phyloP scores from a whole-genome alignment of 30 jellyfish, hydroid and myxozoan species.

The Catostylus mosaicus region DNA sequence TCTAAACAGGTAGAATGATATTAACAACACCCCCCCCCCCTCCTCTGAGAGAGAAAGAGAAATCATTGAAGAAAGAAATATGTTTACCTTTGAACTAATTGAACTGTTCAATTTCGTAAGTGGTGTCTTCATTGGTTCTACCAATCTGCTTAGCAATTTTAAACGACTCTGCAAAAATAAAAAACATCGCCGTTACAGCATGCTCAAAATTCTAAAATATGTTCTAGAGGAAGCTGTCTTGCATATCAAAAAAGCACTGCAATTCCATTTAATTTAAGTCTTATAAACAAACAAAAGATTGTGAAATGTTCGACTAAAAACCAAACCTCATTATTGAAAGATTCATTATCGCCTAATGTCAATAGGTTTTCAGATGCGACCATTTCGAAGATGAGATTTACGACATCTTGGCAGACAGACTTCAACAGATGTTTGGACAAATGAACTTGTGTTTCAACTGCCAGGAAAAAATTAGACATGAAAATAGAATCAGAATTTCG shows the following conservation, averaged over 20 bases:
- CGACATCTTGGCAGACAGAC: constrained; percentile 79
- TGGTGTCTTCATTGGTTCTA: constrained; percentile 69
- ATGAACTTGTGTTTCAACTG: constrained; percentile 63
- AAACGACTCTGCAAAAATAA: constrained; percentile 69
- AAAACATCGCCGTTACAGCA: background rate
- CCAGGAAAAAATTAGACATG: constrained; percentile 19
- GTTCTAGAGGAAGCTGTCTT: too few relatives aligned
- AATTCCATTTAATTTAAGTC: too few relatives aligned
- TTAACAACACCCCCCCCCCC: too few relatives aligned
- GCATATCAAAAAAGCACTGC: too few relatives aligned
- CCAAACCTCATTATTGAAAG: constrained; percentile 78
- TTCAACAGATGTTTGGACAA: constrained; percentile 74
- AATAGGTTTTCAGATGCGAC: constrained; percentile 90
- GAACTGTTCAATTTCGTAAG: constrained; percentile 82
- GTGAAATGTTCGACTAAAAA: too few relatives aligned
- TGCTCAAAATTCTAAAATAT: background rate
- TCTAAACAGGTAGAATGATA: too few relatives aligned
- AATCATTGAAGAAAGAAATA: too few relatives aligned
- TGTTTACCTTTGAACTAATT: constrained; percentile 64
- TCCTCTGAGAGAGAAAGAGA: too few relatives aligned
- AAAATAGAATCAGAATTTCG: too few relatives aligned
- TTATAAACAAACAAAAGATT: too few relatives aligned
- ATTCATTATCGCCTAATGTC: constrained; percentile 85
- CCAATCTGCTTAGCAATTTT: constrained; percentile 69
- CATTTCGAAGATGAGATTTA: constrained; percentile 83